A percentile compares a stretch with the other conserved stretches of the same genome.
phyloP scores from a whole-genome alignment of 2,797 vertebrate genomes.

The Anniella stebbinsi region DNA sequence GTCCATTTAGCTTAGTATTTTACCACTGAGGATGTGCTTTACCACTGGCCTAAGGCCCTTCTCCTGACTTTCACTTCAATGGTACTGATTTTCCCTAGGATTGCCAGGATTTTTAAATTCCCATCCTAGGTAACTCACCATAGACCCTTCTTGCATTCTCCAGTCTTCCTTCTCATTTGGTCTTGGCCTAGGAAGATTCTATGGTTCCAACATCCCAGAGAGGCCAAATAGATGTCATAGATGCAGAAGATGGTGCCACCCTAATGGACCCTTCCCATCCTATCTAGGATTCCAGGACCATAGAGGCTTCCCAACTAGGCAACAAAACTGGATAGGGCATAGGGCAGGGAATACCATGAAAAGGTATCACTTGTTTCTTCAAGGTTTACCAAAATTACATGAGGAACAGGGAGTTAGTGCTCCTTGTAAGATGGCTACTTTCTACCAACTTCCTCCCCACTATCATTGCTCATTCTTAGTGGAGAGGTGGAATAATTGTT shows the following conservation, averaged over 20 bases:
- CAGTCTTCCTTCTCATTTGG: no score
- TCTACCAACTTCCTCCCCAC: background rate
- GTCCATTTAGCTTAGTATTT: background rate
- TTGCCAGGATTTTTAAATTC: background rate
- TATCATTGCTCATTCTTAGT: background rate
- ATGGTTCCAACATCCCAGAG: background rate
- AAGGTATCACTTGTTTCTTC: background rate
- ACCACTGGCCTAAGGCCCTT: background rate
- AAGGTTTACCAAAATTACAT: background rate
- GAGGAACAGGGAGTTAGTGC: no score
- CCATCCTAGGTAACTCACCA: background rate
- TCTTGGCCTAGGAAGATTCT: background rate
- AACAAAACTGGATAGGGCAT: background rate
- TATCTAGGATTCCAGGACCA: background rate
- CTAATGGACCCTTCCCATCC: background rate
- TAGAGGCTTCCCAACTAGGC: background rate
- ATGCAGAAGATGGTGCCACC: background rate
- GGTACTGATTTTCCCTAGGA: background rate
- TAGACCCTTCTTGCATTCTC: background rate
- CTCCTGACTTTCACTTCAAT: background rate
- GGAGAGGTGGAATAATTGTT: background rate
- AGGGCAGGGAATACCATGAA: background rate
- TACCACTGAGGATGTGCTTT: no score
- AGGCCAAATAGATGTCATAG: background rate
- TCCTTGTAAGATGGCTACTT: background rate